These are phyloP conservation scores for Capra hircus DNA, from an alignment of 2,113 vertebrate species.

Conservation along the genomic window DNA sequence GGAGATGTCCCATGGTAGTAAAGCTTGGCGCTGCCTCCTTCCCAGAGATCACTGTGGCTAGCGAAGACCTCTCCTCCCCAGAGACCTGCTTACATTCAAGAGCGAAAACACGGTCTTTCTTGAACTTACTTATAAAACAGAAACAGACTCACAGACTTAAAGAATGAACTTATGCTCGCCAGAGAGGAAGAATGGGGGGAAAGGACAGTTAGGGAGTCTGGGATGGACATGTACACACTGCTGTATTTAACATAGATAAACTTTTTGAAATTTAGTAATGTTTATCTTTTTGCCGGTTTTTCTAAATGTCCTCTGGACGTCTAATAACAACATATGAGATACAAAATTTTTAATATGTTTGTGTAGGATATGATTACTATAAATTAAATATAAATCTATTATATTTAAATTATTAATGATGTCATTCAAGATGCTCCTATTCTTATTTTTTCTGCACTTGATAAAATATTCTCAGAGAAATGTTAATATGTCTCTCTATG, in stretches of 20 bases:
- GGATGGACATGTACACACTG: background rate
- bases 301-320: background rate
- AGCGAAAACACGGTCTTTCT: background rate
- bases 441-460: background rate
- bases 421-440: background rate
- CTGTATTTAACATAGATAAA: background rate
- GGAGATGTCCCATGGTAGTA: background rate
- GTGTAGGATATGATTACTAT: background rate
- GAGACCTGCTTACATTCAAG: background rate
- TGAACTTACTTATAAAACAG: background rate
- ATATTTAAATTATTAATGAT: background rate
- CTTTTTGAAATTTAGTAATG: background rate
- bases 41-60: no score
- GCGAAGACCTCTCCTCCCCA: background rate
- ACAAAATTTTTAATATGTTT: background rate
- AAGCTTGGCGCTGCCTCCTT: fast-evolving
- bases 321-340: background rate
- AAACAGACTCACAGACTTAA: background rate
- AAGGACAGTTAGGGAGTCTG: background rate
- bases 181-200: background rate
- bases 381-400: background rate
- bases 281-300: background rate
- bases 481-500: background rate
- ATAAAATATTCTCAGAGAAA: background rate
- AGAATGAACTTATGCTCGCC: background rate